Conservation (phyloP, 1,140 invertebrate species). For the Eupeodes corollae region DNA sequence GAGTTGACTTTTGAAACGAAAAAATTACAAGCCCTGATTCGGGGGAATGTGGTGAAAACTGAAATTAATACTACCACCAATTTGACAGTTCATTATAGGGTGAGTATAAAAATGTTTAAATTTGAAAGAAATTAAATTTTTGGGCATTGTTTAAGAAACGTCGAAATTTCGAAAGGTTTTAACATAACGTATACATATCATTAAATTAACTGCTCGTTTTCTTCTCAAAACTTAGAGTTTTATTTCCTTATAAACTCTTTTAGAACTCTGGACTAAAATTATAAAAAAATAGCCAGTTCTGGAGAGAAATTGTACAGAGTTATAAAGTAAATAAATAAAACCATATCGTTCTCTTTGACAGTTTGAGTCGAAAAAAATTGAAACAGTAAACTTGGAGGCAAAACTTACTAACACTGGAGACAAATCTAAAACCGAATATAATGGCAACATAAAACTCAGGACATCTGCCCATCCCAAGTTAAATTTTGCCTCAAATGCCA, state of each 20-base stretch:
- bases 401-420: slow-evolving; percentile 50
- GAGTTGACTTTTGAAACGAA: slow-evolving; percentile 47
- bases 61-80: slow-evolving; percentile 30
- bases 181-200: too few relatives aligned
- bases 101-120: slow-evolving; percentile 26
- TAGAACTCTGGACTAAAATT: too few relatives aligned
- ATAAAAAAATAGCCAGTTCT: too few relatives aligned
- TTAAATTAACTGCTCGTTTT: too few relatives aligned
- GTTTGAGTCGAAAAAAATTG: slow-evolving; percentile 52
- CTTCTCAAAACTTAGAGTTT: too few relatives aligned
- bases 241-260: too few relatives aligned
- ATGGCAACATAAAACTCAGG: slow-evolving; percentile 51
- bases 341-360: too few relatives aligned
- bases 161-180: too few relatives aligned
- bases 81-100: slow-evolving; percentile 43
- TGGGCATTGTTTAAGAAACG: too few relatives aligned
- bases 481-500: slow-evolving; percentile 55
- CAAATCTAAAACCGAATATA: slow-evolving; percentile 46
- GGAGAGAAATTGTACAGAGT: too few relatives aligned
- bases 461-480: slow-evolving; percentile 64
- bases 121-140: too few relatives aligned
- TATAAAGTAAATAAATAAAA: too few relatives aligned
- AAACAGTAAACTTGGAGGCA: slow-evolving; percentile 54
- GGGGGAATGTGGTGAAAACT: slow-evolving; percentile 43
- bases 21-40: slow-evolving; percentile 42